Base-by-base conservation (phyloP, 2,113 vertebrate genomes). In the Martes martes region DNA sequence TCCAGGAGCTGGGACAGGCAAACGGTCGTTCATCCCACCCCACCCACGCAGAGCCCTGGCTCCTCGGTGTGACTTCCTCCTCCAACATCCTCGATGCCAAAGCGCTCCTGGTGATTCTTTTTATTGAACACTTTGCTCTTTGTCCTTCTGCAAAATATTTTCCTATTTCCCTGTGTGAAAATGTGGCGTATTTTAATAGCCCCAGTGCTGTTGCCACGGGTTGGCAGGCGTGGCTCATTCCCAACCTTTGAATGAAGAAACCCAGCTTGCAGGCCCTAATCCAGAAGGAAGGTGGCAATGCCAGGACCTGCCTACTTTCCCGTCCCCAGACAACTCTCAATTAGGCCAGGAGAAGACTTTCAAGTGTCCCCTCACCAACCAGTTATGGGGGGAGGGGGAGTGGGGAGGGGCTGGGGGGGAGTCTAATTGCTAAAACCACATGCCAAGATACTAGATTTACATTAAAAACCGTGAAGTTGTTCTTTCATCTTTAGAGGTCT, bases 1-100 rank as follows among this genome's bases (percentile, higher is more conserved):
- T 26, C 36, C 47, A 3, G 5, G 61, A 92, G 55, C 42, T 4
- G 42, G 24, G n/a, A 57, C n/a, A 19, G 1, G 1, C 2, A 0
- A 4, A 42, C 1, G 4, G 33, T 39, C 33, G 1, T 67, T 85
- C 21, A 7, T 0, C 36, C 31, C n/a, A n/a, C n/a, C n/a, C 14
- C 14, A 7, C 50, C 84, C 84, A 26, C 24, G 4, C 55, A 7
- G 18, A 57, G 24, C 45, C 69, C 82, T n/a, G 39, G 13, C 36
- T 24, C 52, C 16, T 55, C 52, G 18, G 57, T 11, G 10, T 52
- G 15, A 42, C 24, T 23, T 47, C 59, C 82, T 39, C 23, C 9
- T 39, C 84, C 33, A 83, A 31, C 2, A 31, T 2, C 76, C 31
- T 3, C 1, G 23, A 78, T n/a, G 42, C 45, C 18, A 14, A 57